Conservation (phyloP, 2,113 vertebrate species). For the Coryphaenoides rupestris region DNA sequence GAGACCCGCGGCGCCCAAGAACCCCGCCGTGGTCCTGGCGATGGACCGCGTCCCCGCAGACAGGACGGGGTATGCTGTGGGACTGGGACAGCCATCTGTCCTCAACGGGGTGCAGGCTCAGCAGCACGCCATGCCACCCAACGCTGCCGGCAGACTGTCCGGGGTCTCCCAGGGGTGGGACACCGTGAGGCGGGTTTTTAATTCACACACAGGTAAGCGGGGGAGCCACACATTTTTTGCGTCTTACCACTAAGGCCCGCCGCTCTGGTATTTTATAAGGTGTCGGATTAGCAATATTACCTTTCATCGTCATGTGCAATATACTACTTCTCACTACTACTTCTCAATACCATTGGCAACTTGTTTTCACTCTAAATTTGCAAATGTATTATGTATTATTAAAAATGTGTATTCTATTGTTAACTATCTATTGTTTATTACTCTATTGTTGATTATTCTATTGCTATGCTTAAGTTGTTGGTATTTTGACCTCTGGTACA, state of each 20-base stretch:
- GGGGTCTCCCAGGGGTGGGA: slow-evolving; percentile 68
- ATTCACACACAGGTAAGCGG: slow-evolving; percentile 67
- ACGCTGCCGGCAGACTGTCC: slow-evolving; percentile 40
- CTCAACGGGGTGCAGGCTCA: slow-evolving; percentile 55
- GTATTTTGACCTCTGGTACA: too few species aligned
- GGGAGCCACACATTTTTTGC: slow-evolving; percentile 6
- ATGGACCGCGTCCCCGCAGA: slow-evolving; percentile 65
- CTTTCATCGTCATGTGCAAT: too few species aligned
- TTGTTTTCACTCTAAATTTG: too few species aligned
- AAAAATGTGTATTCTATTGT: too few species aligned
- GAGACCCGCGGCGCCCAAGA: slow-evolving; percentile 61
- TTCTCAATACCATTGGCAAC: too few species aligned
- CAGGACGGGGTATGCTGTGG: slow-evolving; percentile 51
- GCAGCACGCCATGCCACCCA: slow-evolving; percentile 58
- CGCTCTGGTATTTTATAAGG: neutral
- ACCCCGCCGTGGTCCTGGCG: slow-evolving; percentile 61
- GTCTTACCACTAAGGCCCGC: neutral
- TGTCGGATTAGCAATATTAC: too few species aligned
- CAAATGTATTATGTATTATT: too few species aligned
- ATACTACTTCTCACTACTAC: too few species aligned
- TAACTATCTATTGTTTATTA: too few species aligned
- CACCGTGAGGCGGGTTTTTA: slow-evolving; percentile 65
- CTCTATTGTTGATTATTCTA: too few species aligned
- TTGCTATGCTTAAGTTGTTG: too few species aligned
- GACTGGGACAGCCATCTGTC: slow-evolving; percentile 52